These are phyloP conservation scores for Cephus cinctus DNA, from an alignment of 1,140 invertebrate species.

Conservation along the genomic window DNA sequence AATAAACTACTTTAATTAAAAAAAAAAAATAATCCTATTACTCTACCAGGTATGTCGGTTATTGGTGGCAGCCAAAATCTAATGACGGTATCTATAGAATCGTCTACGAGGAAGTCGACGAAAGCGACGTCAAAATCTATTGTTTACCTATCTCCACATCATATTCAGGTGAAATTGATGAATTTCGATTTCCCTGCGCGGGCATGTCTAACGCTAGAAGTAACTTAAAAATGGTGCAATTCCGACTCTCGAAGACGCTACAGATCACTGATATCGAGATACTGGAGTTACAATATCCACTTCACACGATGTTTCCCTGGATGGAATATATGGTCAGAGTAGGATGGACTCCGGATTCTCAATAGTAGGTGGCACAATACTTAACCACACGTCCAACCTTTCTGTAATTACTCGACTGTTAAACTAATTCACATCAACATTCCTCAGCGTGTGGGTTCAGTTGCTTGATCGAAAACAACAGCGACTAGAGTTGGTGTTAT, in stretches of 20 bases:
- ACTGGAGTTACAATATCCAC: conserved; percentile 70
- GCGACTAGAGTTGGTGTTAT: conserved; percentile 71
- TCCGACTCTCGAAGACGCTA: conserved; percentile 67
- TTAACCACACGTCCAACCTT: too few relatives aligned
- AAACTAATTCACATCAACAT: conserved; percentile 7
- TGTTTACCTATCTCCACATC: conserved; percentile 81
- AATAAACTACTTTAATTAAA: too few relatives aligned
- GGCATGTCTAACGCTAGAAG: conserved; percentile 89
- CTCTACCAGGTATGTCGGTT: conserved; percentile 79
- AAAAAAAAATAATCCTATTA: neutral
- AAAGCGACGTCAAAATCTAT: conserved; percentile 89
- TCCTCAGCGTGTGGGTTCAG: conserved; percentile 84
- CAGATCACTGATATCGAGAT: conserved; percentile 68
- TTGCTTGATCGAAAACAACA: conserved; percentile 84
- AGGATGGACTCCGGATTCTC: conserved; percentile 88
- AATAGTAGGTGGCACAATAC: conserved; percentile 67
- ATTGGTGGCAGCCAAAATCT: conserved; percentile 93
- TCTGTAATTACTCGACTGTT: conserved; percentile 7
- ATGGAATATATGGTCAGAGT: conserved; percentile 91
- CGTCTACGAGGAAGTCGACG: conserved; percentile 95
- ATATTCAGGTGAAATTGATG: conserved; percentile 77
- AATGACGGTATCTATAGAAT: conserved; percentile 80
- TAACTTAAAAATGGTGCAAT: conserved; percentile 84
- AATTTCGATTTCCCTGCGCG: conserved; percentile 90
- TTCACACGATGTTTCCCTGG: conserved; percentile 82